Evolutionary conservation across 2,113 vertebrate genomes (phyloP).

Genomic region (Cyphomyrus discorhynchus): DNA sequence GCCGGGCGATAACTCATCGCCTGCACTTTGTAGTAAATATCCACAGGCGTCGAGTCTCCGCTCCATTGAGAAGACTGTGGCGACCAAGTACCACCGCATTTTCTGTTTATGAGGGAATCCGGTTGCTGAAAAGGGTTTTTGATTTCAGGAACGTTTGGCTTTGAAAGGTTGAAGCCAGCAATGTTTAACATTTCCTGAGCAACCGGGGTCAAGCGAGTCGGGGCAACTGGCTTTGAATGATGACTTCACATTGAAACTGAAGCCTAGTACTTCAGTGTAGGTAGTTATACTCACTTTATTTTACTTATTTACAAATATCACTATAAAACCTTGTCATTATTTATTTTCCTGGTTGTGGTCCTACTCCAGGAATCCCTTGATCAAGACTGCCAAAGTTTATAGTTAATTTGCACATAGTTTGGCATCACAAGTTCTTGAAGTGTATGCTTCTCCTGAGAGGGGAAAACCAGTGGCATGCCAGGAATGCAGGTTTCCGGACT

Average conservation of each 20-base stretch:
- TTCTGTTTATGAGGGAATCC: not conserved
- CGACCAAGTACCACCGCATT: not conserved
- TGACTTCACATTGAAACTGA: not conserved
- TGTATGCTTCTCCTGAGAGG: not conserved
- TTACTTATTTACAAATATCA: not conserved
- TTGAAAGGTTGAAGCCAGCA: not conserved
- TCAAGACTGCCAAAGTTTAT: not conserved
- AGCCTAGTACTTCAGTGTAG: not conserved
- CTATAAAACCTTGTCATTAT: not conserved
- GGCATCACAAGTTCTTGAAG: constrained; percentile 11
- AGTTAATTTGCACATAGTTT: constrained; percentile 14
- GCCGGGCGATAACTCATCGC: not conserved
- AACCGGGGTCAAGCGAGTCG: not conserved
- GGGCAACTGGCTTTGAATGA: not conserved
- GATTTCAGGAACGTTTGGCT: not conserved
- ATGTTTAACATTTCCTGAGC: not conserved
- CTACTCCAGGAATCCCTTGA: not conserved
- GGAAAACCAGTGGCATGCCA: not conserved
- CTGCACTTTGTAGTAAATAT: not conserved
- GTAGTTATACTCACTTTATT: not conserved
- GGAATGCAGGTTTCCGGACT: constrained; percentile 2
- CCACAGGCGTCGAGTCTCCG: not conserved
- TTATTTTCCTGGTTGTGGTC: not conserved
- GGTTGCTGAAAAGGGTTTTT: constrained; percentile 1
- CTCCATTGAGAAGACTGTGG: not conserved